Conservation (phyloP, 35 echinoderm and acorn worm genomes). For the Acanthaster planci region DNA sequence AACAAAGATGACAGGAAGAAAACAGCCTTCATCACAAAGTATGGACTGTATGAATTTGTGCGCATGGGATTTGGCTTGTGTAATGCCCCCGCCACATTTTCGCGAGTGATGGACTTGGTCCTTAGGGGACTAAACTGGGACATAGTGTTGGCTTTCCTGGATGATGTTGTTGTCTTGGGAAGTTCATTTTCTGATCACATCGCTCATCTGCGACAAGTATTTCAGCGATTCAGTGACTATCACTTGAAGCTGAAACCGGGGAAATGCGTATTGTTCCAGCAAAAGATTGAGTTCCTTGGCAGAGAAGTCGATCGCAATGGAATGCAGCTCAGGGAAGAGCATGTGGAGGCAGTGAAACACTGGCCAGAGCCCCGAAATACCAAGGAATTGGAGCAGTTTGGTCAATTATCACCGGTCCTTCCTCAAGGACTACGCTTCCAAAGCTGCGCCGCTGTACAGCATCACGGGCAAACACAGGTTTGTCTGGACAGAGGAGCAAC, state of each 20-base stretch:
- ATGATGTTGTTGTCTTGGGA: constrained; percentile 50
- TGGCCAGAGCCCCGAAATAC: constrained; percentile 31
- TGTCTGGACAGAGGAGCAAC: neutral
- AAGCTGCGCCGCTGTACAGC: constrained; percentile 38
- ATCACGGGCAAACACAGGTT: constrained; percentile 36
- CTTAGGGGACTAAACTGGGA: constrained; percentile 53
- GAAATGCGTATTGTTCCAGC: constrained; percentile 61
- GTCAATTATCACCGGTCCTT: constrained; percentile 53
- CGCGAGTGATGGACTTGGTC: constrained; percentile 37
- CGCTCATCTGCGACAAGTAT: constrained; percentile 2
- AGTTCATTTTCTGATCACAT: constrained; percentile 27
- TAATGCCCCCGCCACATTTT: constrained; percentile 52
- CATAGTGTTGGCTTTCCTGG: constrained; percentile 43
- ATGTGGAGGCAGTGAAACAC: constrained; percentile 30
- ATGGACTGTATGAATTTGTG: constrained; percentile 42
- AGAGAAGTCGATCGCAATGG: neutral
- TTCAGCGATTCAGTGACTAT: constrained; percentile 29
- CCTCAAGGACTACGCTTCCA: constrained; percentile 37
- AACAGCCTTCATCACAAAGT: constrained; percentile 55
- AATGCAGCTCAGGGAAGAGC: neutral
- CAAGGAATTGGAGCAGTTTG: constrained; percentile 40
- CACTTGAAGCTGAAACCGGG: constrained; percentile 54
- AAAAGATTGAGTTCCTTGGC: constrained; percentile 13
- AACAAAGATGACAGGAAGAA: constrained; percentile 31
- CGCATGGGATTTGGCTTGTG: constrained; percentile 43